Evolutionary conservation across 2,797 vertebrate genomes (phyloP), one percentile per base, ranked within the genome.

Genomic region (Lepilemur ruficaudatus): DNA sequence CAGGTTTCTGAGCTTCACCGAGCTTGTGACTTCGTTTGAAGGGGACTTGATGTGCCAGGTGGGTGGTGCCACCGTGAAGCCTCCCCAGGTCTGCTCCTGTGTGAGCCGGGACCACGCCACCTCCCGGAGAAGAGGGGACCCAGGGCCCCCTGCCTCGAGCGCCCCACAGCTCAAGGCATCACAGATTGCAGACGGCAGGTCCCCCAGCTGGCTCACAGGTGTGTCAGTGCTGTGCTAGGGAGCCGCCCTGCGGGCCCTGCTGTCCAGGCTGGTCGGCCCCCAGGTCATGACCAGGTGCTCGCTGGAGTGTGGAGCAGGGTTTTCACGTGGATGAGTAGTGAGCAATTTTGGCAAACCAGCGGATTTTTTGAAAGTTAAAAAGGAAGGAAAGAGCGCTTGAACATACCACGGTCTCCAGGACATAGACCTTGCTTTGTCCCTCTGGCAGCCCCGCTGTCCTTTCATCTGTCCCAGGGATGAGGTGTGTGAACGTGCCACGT

Each of bases 151-250:
- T 38, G 38, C 38, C 22, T 32, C 1, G 9, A 50, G 35, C 3
- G 2, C 59, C 23, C n/a, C 1, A 5, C 20, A 17, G 10, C 50
- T 8, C 17, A 20, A 13, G 12, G 18, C 7, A 7, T 3, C 5
- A 30, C 35, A 3, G 2, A 30, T 22, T 28, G 35, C 11, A 9
- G 25, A 28, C 7, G 41, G 28, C 7, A 15, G 50, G 12, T n/a
- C 3, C 17, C 17, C 50, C 9, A 7, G 32, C 2, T 2, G 52
- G 72, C 0, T 0, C 46, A 4, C 11, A 32, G 12, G 15, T 2
- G 14, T 4, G 0, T 28, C 1, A 55, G 30, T 10, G 20, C 2
- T 1, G 0, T 38, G 5, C 20, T 6, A 7, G 28, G 0, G 4
- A 43, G 38, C 14, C 13, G 23, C n/a, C 28, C 22, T 1, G 0